A percentile compares a stretch with the other conserved stretches of the same genome.
These are phyloP conservation scores for Lipophrys pholis DNA, from an alignment of 2,113 vertebrate genomes.

Conservation along the genomic window DNA sequence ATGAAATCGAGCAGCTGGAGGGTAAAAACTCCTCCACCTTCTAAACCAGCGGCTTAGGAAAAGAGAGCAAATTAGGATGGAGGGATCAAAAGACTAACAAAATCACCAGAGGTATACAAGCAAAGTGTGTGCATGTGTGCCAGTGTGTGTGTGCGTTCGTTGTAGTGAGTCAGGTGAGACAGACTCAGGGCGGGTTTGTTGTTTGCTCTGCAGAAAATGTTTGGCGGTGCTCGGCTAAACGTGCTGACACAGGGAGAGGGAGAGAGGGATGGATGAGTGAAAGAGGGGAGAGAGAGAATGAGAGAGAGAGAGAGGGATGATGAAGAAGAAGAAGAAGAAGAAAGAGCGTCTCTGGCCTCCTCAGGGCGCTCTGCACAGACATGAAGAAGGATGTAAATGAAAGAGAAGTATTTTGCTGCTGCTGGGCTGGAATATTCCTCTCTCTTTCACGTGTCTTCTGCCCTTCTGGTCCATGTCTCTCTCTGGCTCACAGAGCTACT, in stretches of 20 bases:
- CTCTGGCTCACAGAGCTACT: not conserved
- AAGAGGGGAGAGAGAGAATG: slow-evolving; percentile 4
- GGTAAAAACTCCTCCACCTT: slow-evolving; percentile 61
- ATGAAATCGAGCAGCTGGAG: slow-evolving; percentile 69
- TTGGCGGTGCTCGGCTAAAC: slow-evolving; percentile 53
- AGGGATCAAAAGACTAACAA: slow-evolving; percentile 59
- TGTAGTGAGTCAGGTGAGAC: slow-evolving; percentile 55
- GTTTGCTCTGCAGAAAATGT: slow-evolving; percentile 67
- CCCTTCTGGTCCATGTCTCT: not conserved
- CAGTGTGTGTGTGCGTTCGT: slow-evolving; percentile 18
- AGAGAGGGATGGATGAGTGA: slow-evolving; percentile 1
- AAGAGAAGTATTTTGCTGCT: slow-evolving; percentile 4
- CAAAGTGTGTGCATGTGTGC: slow-evolving; percentile 20
- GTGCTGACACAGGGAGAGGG: slow-evolving; percentile 52
- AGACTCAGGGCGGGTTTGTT: slow-evolving; percentile 55
- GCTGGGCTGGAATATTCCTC: slow-evolving; percentile 15
- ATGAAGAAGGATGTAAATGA: slow-evolving; percentile 32
- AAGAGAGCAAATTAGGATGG: slow-evolving; percentile 58
- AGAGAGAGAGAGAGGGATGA: slow-evolving; percentile 1
- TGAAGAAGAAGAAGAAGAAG: slow-evolving; percentile 21
- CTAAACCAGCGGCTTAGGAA: slow-evolving; percentile 54
- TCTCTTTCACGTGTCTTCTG: not conserved
- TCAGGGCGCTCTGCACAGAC: slow-evolving; percentile 28
- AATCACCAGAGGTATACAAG: slow-evolving; percentile 47
- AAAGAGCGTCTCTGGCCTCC: slow-evolving; percentile 30